A percentile compares a stretch with the other conserved stretches of the same genome.
phyloP scores from a whole-genome alignment of 2,113 vertebrate genomes.

The Sceloporus undulatus region DNA sequence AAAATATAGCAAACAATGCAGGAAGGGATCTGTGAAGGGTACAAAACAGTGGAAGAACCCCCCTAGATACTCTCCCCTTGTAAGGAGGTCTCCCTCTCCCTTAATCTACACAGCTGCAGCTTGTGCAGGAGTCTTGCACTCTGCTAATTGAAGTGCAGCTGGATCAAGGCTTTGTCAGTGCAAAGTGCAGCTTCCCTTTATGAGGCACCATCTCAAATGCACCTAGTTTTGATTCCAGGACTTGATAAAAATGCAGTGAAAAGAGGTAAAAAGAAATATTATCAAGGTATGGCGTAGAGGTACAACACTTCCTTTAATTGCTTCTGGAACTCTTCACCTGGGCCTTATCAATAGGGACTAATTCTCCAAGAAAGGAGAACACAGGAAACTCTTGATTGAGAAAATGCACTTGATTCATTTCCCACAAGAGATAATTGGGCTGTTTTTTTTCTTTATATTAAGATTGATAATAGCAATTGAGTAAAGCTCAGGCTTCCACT shows the following conservation, averaged over 20 bases:
- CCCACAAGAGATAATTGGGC: slow-evolving; percentile 54
- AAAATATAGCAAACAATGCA: slow-evolving; percentile 28
- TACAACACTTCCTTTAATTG: slow-evolving; percentile 70
- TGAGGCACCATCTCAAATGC: slow-evolving; percentile 47
- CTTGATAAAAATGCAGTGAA: slow-evolving; percentile 33
- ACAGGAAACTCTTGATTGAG: slow-evolving; percentile 58
- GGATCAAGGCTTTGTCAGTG: slow-evolving; percentile 54
- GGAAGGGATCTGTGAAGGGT: slow-evolving; percentile 21
- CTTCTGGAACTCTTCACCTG: slow-evolving; percentile 67
- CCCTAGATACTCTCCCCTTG: slow-evolving; percentile 13
- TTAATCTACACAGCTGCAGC: slow-evolving; percentile 57
- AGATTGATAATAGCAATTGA: slow-evolving; percentile 53
- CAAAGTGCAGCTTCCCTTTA: slow-evolving; percentile 48
- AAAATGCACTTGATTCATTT: slow-evolving; percentile 66
- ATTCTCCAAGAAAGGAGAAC: slow-evolving; percentile 61
- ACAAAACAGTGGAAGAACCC: slow-evolving; percentile 16
- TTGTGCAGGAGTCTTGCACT: slow-evolving; percentile 49
- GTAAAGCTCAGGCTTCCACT: slow-evolving; percentile 50
- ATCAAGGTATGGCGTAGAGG: slow-evolving; percentile 40
- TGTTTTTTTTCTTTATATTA: slow-evolving; percentile 49
- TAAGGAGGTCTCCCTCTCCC: slow-evolving; percentile 11
- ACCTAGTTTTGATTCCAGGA: slow-evolving; percentile 29
- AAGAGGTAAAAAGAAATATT: slow-evolving; percentile 51
- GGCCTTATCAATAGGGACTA: slow-evolving; percentile 60
- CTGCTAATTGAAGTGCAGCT: slow-evolving; percentile 63